Evolutionary conservation across 2,113 vertebrate genomes (phyloP).

Genomic region (Glareola pratincola): DNA sequence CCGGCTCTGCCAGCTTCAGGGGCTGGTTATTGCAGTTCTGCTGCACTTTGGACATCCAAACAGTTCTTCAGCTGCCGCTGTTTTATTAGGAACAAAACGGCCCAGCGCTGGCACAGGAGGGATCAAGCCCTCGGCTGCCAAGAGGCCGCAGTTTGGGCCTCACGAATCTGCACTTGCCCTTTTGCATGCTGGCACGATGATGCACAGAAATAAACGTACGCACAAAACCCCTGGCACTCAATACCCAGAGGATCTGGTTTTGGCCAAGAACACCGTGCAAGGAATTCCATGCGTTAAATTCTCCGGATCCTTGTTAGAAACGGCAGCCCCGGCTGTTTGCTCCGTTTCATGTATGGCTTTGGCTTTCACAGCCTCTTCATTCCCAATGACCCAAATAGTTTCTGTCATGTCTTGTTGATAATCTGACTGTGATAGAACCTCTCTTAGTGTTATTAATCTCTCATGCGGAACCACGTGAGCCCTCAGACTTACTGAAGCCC

Average conservation of each 20-base stretch:
- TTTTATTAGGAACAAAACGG: not conserved
- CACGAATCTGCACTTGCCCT: not conserved
- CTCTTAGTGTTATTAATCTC: not conserved
- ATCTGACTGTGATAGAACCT: not conserved
- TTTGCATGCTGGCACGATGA: not conserved
- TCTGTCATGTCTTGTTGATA: not conserved
- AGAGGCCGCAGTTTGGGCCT: not conserved
- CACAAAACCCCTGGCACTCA: not conserved
- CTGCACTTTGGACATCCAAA: not conserved
- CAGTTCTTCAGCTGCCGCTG: not conserved
- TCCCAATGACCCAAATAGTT: not conserved
- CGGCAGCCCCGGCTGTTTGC: not conserved
- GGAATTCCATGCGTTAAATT: not conserved
- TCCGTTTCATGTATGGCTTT: accelerated
- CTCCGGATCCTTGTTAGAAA: not conserved
- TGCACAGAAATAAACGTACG: not conserved
- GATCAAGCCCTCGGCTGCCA: not conserved
- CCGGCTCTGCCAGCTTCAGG: not conserved
- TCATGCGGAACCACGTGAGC: not conserved
- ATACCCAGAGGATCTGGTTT: not conserved
- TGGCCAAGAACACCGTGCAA: not conserved
- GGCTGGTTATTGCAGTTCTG: not conserved
- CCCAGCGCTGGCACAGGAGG: not conserved
- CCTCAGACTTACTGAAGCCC: not conserved
- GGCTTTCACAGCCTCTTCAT: not conserved